Conservation (phyloP, 2,113 vertebrate species). For the Gulo gulo region DNA sequence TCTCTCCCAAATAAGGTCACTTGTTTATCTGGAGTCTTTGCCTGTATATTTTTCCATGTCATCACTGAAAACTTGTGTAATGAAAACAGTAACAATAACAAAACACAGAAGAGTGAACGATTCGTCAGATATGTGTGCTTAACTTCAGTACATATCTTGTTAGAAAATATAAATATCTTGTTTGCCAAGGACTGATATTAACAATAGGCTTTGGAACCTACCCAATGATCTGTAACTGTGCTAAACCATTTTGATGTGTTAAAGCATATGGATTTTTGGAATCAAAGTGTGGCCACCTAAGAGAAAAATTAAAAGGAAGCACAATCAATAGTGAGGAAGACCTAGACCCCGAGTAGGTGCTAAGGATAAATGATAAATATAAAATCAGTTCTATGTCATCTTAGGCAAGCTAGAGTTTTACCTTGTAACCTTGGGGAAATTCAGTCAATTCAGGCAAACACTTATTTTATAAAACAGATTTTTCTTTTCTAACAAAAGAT, state of each 20-base stretch:
- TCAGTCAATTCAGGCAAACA: not conserved
- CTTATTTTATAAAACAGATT: not conserved
- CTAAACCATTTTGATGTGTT: not conserved
- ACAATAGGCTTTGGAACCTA: not conserved
- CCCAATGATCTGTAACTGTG: not conserved
- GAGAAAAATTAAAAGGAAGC: not conserved
- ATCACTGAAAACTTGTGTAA: not conserved
- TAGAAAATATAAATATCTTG: conserved; percentile 19
- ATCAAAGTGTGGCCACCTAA: not conserved
- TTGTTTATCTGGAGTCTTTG: conserved; percentile 41
- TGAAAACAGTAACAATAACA: conserved; percentile 5
- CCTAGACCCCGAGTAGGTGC: not conserved
- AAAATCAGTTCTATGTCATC: not conserved
- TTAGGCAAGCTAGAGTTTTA: not conserved
- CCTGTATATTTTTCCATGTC: not conserved
- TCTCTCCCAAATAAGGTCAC: not conserved
- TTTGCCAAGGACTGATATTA: not conserved
- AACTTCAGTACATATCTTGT: conserved; percentile 37
- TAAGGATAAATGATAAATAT: not conserved
- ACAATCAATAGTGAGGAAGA: not conserved
- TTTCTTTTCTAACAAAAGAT: not conserved
- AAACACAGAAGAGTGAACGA: not conserved
- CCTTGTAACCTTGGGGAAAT: not conserved
- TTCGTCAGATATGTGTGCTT: conserved; percentile 10
- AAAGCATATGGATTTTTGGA: not conserved